phyloP scores from a whole-genome alignment of 2,888 invertebrate species.

The Dilophus febrilis region DNA sequence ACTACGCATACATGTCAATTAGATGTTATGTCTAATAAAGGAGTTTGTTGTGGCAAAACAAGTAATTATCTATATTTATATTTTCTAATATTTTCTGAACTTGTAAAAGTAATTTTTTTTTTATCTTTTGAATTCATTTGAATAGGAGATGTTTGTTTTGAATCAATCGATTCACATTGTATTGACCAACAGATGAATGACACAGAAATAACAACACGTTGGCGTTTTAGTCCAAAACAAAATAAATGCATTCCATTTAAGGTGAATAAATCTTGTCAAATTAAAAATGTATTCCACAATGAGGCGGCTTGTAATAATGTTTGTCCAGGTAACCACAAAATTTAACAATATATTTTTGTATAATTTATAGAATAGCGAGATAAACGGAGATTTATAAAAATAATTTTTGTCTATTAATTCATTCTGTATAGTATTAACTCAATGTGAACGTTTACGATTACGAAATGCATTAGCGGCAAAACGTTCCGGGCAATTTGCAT shows the following conservation, averaged over 20 bases:
- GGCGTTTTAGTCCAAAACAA: constrained; percentile 58
- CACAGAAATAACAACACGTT: constrained; percentile 36
- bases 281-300: constrained; percentile 70
- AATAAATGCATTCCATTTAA: constrained; percentile 59
- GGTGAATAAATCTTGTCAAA: constrained; percentile 44
- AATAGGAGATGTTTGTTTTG: constrained; percentile 63
- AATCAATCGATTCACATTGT: constrained; percentile 46
- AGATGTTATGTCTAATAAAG: constrained; percentile 62
- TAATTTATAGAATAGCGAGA: no score
- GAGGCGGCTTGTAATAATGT: constrained; percentile 62
- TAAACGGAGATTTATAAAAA: no score
- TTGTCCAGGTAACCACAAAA: constrained; percentile 54
- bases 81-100: neutral
- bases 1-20: constrained; percentile 72
- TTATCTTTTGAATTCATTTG: neutral
- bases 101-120: constrained; percentile 2
- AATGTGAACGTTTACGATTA: constrained; percentile 62
- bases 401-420: no score
- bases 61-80: constrained; percentile 32
- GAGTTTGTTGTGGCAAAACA: constrained; percentile 79
- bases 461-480: constrained; percentile 58
- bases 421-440: constrained; percentile 53
- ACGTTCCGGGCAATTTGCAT: constrained; percentile 34
- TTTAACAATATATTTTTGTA: no score
- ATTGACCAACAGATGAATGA: constrained; percentile 22